Conservation (phyloP, 2,888 invertebrate genomes). For the Willowsia nigromaculata region DNA sequence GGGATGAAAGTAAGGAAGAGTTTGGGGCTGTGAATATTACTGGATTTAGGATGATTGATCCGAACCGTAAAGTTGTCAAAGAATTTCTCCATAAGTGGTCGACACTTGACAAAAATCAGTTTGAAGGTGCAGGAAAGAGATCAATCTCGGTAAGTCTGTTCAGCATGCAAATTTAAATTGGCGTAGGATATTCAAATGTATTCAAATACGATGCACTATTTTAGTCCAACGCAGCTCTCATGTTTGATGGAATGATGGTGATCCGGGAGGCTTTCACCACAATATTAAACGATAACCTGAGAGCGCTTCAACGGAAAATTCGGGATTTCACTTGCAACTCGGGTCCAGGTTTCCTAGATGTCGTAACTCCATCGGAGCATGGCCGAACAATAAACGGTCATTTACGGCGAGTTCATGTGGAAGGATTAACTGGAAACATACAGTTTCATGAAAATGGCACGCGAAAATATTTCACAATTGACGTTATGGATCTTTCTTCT, state of each 20-base stretch:
- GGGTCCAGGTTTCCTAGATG: slow-evolving; percentile 60
- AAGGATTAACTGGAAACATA: slow-evolving; percentile 93
- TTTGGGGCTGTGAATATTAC: slow-evolving; percentile 99
- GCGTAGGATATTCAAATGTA: too few relatives aligned
- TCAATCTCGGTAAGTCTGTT: slow-evolving; percentile 92
- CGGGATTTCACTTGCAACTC: slow-evolving; percentile 69
- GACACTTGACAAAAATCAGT: slow-evolving; percentile 87
- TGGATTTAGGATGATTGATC: slow-evolving; percentile 96
- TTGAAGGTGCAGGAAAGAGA: slow-evolving; percentile 89
- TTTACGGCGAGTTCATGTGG: slow-evolving; percentile 84
- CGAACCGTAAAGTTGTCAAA: slow-evolving; percentile 88
- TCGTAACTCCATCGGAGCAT: slow-evolving; percentile 69
- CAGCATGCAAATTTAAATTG: neutral
- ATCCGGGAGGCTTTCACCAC: slow-evolving; percentile 94
- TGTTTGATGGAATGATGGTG: slow-evolving; percentile 97
- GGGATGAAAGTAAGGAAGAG: slow-evolving; percentile 96
- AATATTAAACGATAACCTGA: slow-evolving; percentile 89
- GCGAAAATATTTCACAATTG: slow-evolving; percentile 91
- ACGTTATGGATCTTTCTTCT: slow-evolving; percentile 95
- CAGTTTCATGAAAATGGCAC: slow-evolving; percentile 94
- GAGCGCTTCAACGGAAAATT: slow-evolving; percentile 57
- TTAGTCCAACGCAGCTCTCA: slow-evolving; percentile 94
- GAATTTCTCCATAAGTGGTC: slow-evolving; percentile 94
- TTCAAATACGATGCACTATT: neutral
- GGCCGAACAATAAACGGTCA: slow-evolving; percentile 70